These are phyloP conservation scores for Vannuccia rotundouncinata DNA, from an alignment of 2,888 invertebrate species.

Conservation along the genomic window DNA sequence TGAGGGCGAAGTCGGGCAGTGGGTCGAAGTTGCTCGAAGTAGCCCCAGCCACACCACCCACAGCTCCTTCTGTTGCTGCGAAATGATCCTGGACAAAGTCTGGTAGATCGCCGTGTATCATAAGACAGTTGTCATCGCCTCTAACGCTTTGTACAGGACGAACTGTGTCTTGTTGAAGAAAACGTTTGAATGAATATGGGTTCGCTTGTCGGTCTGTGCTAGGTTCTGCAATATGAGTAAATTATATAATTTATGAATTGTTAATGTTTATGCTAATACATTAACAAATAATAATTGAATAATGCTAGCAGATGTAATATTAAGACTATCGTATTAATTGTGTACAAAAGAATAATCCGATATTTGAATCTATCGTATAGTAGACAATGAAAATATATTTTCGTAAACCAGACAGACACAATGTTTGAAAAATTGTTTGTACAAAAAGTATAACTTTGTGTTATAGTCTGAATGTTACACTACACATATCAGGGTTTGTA, in stretches of 20 bases:
- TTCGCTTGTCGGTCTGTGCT: conserved; percentile 19
- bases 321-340: no score
- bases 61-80: not conserved
- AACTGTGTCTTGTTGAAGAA: conserved; percentile 30
- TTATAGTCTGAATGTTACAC: no score
- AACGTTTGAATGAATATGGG: conserved; percentile 33
- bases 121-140: not conserved
- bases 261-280: not conserved
- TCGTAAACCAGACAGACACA: no score
- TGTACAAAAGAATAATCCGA: no score
- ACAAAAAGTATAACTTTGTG: no score
- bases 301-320: not conserved
- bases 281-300: not conserved
- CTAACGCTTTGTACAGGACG: conserved; percentile 22
- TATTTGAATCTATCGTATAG: no score
- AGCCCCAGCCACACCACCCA: not conserved
- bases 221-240: not conserved
- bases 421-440: no score
- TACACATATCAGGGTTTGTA: no score
- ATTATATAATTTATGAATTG: no score
- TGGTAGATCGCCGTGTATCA: conserved; percentile 31
- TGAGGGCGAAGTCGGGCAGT: conserved; percentile 27
- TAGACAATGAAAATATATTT: no score
- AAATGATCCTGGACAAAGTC: conserved; percentile 36
- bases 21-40: not conserved